These are phyloP conservation scores for Phylloscopus whistleri DNA, from an alignment of 2,113 vertebrate genomes.

Conservation along the genomic window DNA sequence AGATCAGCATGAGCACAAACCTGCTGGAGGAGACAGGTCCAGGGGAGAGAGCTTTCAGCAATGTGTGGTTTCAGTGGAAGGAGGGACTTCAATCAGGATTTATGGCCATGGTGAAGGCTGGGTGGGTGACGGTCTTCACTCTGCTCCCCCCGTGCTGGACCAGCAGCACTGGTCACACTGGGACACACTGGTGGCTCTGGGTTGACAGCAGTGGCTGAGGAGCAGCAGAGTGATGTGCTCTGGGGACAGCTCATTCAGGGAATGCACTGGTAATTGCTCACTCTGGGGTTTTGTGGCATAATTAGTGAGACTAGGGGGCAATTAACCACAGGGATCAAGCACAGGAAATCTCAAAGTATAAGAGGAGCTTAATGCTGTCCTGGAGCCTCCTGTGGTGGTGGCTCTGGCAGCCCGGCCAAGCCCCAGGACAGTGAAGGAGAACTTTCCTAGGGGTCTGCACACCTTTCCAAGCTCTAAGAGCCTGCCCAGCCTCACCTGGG, in stretches of 20 bases:
- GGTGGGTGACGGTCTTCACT: neutral
- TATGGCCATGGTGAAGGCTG: neutral
- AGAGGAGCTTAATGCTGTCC: neutral
- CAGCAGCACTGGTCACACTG: neutral
- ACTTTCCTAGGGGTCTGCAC: neutral
- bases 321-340: neutral
- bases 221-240: neutral
- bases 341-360: neutral
- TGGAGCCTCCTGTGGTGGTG: rapidly evolving
- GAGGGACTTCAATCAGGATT: neutral
- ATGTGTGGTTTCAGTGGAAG: neutral
- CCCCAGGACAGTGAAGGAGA: rapidly evolving
- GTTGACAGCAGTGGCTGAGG: neutral
- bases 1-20: neutral
- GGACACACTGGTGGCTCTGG: rapidly evolving
- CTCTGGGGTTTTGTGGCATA: neutral
- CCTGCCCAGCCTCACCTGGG: neutral
- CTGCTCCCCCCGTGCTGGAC: neutral
- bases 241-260: too few relatives aligned
- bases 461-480: neutral
- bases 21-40: neutral
- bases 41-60: neutral
- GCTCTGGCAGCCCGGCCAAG: neutral
- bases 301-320: neutral
- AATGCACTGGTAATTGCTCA: neutral